phyloP scores from a whole-genome alignment of 2,797 vertebrate genomes.

The Pyrrhura leucotis region DNA sequence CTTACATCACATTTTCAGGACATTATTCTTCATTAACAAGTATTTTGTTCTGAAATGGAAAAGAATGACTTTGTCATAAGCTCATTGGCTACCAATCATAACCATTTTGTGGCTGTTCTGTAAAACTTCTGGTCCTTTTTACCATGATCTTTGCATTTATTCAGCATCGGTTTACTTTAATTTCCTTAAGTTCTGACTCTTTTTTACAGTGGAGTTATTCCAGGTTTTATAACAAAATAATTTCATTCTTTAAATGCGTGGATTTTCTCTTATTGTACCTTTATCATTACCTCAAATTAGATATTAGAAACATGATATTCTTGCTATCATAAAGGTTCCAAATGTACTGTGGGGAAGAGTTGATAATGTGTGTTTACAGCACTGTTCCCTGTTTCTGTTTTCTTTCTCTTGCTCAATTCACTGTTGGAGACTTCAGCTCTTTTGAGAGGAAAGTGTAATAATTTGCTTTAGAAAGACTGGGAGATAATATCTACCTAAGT shows the following conservation, averaged over 20 bases:
- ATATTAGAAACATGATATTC: background rate
- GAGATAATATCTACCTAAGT: background rate
- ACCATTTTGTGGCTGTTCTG: background rate
- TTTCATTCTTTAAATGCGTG: background rate
- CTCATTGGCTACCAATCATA: background rate
- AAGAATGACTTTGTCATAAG: conserved; percentile 26
- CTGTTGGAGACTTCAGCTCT: background rate
- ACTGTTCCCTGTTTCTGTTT: background rate
- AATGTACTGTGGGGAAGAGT: background rate
- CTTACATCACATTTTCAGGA: conserved; percentile 62
- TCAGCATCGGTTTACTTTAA: background rate
- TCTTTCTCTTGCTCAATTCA: conserved; percentile 19
- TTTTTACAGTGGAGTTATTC: background rate
- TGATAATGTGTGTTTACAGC: background rate
- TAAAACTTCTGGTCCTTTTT: background rate
- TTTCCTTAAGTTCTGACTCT: background rate
- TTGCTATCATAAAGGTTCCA: background rate
- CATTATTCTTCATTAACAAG: conserved; percentile 71
- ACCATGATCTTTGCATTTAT: background rate
- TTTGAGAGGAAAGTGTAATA: background rate
- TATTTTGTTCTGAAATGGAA: conserved; percentile 32
- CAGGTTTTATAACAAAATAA: background rate
- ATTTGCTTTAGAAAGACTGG: conserved; percentile 22
- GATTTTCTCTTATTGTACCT: background rate
- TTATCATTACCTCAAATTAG: background rate